phyloP scores from a whole-genome alignment of 2,797 vertebrate species.

The Sphenodon punctatus region DNA sequence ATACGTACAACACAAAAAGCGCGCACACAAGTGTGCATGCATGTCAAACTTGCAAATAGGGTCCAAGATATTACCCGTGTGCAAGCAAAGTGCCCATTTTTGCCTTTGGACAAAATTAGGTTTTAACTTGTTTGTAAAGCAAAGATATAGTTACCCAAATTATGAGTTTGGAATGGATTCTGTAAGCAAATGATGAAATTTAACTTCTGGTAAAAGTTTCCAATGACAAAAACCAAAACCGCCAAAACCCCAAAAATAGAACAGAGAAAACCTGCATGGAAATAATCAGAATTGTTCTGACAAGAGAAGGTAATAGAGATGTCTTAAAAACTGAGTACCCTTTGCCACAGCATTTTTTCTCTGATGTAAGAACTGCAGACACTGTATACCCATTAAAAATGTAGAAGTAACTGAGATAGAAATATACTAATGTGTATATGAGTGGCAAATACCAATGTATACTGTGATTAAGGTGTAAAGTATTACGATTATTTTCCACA shows the following conservation, averaged over 20 bases:
- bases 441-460: too few relatives aligned
- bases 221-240: too few relatives aligned
- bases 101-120: not conserved
- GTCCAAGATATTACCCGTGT: too few relatives aligned
- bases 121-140: not conserved
- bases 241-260: too few relatives aligned
- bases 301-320: not conserved
- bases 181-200: too few relatives aligned
- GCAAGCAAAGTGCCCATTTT: not conserved
- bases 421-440: too few relatives aligned
- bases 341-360: not conserved
- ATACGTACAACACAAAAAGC: too few relatives aligned
- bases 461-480: not conserved
- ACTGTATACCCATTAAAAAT: too few relatives aligned
- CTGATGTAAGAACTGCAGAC: too few relatives aligned
- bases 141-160: not conserved
- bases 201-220: not conserved
- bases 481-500: not conserved
- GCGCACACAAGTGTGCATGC: too few relatives aligned
- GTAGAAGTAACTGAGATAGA: too few relatives aligned
- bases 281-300: not conserved
- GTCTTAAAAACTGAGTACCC: too few relatives aligned
- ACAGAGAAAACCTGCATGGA: not conserved
- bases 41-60: not conserved
- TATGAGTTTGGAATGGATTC: not conserved